phyloP scores from a whole-genome alignment of 2,888 invertebrate species.

The Amaurobius ferox region DNA sequence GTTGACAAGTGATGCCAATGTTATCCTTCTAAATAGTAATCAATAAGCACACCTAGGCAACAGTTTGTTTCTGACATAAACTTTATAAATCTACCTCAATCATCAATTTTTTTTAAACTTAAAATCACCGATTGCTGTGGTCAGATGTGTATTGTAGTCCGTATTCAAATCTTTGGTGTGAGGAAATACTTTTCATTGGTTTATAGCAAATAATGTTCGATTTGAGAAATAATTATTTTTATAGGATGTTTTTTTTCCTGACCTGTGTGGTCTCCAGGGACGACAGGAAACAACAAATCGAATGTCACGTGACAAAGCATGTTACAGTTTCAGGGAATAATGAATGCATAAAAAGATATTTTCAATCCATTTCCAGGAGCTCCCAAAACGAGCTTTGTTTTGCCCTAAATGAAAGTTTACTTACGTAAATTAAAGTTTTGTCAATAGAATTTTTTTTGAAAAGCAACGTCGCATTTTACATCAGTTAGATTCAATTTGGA shows the following conservation, averaged over 20 bases:
- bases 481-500: too few species aligned
- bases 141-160: too few species aligned
- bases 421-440: background rate
- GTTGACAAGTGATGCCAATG: background rate
- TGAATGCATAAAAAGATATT: slow-evolving; percentile 6
- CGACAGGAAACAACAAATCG: slow-evolving; percentile 16
- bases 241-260: slow-evolving; percentile 26
- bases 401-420: background rate
- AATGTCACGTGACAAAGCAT: slow-evolving; percentile 4
- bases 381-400: background rate
- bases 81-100: too few species aligned
- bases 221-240: slow-evolving; percentile 46
- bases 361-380: background rate
- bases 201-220: slow-evolving; percentile 48
- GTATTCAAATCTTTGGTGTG: background rate
- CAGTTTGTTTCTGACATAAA: background rate
- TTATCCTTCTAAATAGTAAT: background rate
- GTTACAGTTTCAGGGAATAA: slow-evolving; percentile 1
- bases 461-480: too few species aligned
- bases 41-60: background rate
- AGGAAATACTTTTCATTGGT: background rate
- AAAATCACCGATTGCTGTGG: too few species aligned
- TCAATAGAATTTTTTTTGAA: too few species aligned
- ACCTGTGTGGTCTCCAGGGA: slow-evolving; percentile 6
- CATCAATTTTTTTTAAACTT: too few species aligned